Conservation (phyloP, 2,797 vertebrate genomes). For the Mormyrus hasselquistii region DNA sequence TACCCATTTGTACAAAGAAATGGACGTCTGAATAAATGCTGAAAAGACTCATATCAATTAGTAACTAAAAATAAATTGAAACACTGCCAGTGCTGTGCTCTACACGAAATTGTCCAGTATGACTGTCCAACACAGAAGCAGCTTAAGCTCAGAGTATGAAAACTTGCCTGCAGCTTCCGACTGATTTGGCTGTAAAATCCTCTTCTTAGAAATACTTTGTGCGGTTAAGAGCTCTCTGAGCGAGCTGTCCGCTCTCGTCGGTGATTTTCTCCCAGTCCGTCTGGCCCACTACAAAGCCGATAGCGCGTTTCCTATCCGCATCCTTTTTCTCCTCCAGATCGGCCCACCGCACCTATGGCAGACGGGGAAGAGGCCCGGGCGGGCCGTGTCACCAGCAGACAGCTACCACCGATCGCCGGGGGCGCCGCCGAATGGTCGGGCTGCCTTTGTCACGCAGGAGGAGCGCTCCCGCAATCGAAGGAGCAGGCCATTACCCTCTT, state of each 20-base stretch:
- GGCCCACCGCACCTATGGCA: conserved; percentile 88
- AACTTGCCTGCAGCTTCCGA: conserved; percentile 19
- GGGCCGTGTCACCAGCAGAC: conserved; percentile 19
- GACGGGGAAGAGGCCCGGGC: conserved; percentile 24
- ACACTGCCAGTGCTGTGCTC: not conserved
- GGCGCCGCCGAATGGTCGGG: not conserved
- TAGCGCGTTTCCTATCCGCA: conserved; percentile 92
- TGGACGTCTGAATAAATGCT: not conserved
- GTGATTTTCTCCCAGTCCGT: conserved; percentile 99
- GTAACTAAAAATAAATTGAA: not conserved
- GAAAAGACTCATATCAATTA: not conserved
- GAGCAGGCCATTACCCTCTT: conserved; percentile 77
- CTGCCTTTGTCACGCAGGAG: not conserved
- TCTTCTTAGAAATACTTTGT: conserved; percentile 95
- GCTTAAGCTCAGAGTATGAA: not conserved
- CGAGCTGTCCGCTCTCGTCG: conserved; percentile 93
- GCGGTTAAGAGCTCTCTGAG: conserved; percentile 94
- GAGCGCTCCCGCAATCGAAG: not conserved
- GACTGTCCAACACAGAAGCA: not conserved
- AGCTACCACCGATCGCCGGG: not conserved
- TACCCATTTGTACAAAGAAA: not conserved
- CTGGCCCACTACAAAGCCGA: conserved; percentile 97
- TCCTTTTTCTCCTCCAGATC: conserved; percentile 98
- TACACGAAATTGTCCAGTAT: not conserved
- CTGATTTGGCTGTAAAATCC: conserved; percentile 16